Base-by-base conservation (phyloP, 35 echinoderm and acorn worm species). In the Acanthaster planci region DNA sequence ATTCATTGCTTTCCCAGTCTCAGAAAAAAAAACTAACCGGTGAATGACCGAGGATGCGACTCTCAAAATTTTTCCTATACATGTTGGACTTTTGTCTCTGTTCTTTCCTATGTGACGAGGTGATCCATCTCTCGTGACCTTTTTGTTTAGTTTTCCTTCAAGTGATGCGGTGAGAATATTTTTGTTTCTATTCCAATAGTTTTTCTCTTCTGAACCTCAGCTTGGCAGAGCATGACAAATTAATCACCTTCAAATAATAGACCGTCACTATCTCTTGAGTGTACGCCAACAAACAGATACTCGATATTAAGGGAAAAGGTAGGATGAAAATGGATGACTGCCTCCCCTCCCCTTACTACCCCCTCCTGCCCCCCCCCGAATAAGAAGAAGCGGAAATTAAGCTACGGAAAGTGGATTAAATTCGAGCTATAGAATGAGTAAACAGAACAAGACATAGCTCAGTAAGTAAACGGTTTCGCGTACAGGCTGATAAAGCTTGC, bases 231-330 rank as follows among this genome's bases (percentile, higher is more conserved):
- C 64, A 6, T 72, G 23, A n/a, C 64, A 26, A 72, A 72, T 72
- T 72, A 72, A 72, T 72, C 64, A 72, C 34, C 26, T 27, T 72
- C 64, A 72, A 10, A 72, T 72, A 72, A 72, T 72, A 72, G 64
- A 72, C 21, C 30, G 64, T 72, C 64, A 72, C 42, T n/a, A n/a
- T n/a, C 42, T 4, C 42, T 47, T 4, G 42, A 47, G 42, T 47
- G 42, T n/a, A 2, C 0, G 57, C 18, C 9, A 60, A 60, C 26
- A 36, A 72, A 72, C 34, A 72, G 10, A 72, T 72, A 72, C 29
- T 35, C 64, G 42, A 47, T 47, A 6, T 47, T 6, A 47, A 47
- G 4, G 42, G 42, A 47, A 47, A 47, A 12, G 42, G 42, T 12
- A 47, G 42, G 42, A 47, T 47, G 42, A 47, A 12, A 47, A 12